Conservation (phyloP, 2,888 invertebrate genomes). For the Himalopsyche japonica region DNA sequence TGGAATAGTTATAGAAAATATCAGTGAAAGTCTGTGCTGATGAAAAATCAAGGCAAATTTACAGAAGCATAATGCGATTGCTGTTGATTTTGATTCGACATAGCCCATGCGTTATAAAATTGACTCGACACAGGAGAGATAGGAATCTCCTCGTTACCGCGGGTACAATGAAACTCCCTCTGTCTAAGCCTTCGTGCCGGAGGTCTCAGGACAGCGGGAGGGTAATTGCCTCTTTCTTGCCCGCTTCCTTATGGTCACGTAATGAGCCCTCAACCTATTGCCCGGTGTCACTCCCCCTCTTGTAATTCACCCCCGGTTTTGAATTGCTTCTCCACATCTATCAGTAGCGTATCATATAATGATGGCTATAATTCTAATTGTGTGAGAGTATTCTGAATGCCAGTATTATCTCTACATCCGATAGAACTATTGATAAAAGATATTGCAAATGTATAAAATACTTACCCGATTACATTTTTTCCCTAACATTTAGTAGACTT, state of each 20-base stretch:
- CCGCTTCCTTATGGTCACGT: constrained; percentile 39
- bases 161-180: neutral
- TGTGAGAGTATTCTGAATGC: no score
- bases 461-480: no score
- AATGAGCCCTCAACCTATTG: constrained; percentile 24
- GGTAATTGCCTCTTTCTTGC: constrained; percentile 35
- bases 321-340: neutral
- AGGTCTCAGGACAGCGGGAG: constrained; percentile 28
- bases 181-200: neutral
- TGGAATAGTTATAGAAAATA: no score
- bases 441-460: no score
- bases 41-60: no score
- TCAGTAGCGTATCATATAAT: neutral
- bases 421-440: no score
- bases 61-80: neutral
- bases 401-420: no score
- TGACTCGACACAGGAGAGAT: constrained; percentile 6
- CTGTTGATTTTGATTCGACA: neutral
- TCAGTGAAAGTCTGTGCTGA: no score
- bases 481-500: no score
- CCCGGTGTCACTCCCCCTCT: constrained; percentile 10
- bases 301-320: neutral
- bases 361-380: neutral
- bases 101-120: neutral
- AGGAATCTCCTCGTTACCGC: neutral